A percentile compares a stretch with the other conserved stretches of the same genome.
phyloP scores from a whole-genome alignment of 2,113 vertebrate species.

The Pelvicachromis taeniatus region DNA sequence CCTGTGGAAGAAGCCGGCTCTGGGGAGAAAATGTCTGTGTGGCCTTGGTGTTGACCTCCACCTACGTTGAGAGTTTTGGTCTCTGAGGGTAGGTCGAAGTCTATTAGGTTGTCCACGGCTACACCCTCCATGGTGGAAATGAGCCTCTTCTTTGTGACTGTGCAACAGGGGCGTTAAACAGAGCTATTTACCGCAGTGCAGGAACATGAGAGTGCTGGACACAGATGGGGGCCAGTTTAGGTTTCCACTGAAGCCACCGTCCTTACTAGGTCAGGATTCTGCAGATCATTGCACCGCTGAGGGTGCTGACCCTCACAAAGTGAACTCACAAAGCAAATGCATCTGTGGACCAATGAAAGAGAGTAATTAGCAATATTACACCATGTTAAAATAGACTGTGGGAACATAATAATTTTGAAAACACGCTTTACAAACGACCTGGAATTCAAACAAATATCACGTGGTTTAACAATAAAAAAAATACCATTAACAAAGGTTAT shows the following conservation, averaged over 20 bases:
- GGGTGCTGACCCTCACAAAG: constrained; percentile 34
- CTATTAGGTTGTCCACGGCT: constrained; percentile 82
- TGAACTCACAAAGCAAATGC: background rate
- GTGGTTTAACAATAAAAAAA: background rate
- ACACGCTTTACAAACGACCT: background rate
- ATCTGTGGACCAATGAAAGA: constrained; percentile 30
- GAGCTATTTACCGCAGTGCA: background rate
- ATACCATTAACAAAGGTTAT: background rate
- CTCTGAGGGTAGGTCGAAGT: constrained; percentile 74
- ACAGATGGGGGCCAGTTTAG: background rate
- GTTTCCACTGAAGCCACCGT: background rate
- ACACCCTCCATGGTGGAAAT: constrained; percentile 78
- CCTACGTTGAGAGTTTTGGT: constrained; percentile 40
- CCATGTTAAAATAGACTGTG: background rate
- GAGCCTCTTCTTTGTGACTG: background rate
- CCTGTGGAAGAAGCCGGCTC: constrained; percentile 19
- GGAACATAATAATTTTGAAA: background rate
- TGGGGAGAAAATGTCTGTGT: constrained; percentile 43
- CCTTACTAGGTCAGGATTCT: background rate
- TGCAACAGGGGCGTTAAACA: background rate
- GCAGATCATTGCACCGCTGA: background rate
- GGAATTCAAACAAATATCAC: background rate
- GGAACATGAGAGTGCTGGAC: background rate
- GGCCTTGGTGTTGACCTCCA: constrained; percentile 16
- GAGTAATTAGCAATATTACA: background rate